These are phyloP conservation scores for Amblyraja radiata DNA, from an alignment of 2,797 vertebrate genomes.

Conservation along the genomic window DNA sequence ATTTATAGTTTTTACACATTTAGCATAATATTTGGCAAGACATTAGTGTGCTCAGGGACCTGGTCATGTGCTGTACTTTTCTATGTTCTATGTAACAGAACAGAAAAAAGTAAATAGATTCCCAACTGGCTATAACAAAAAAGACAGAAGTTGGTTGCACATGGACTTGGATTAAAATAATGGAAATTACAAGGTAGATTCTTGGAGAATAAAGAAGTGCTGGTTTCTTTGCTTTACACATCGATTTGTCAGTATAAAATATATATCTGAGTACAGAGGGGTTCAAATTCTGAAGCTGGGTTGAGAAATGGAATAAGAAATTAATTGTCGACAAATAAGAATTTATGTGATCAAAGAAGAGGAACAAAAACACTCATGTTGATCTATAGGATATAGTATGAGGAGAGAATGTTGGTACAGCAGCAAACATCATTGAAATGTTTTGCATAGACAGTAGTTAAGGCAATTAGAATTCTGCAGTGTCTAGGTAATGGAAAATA, in stretches of 20 bases:
- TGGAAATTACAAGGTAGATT: not conserved
- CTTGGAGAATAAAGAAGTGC: no score
- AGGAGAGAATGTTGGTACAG: not conserved
- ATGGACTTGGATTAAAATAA: not conserved
- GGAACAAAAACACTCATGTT: not conserved
- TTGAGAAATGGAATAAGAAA: not conserved
- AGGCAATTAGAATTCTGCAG: not conserved
- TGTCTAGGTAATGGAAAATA: not conserved
- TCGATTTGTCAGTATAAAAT: not conserved
- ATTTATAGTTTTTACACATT: slow-evolving; percentile 8
- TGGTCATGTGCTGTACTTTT: no score
- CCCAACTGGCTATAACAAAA: not conserved
- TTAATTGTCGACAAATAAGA: not conserved
- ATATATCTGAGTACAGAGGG: not conserved
- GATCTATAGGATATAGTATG: not conserved
- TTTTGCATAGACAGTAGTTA: not conserved
- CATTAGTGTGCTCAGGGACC: no score
- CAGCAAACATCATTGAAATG: not conserved
- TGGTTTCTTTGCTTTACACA: not conserved
- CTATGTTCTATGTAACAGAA: not conserved
- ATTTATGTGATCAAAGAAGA: not conserved
- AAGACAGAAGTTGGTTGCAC: not conserved
- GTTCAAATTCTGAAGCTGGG: not conserved
- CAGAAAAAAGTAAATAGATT: not conserved
- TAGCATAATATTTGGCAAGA: not conserved